Percentiles rank a stretch among this genome's conserved stretches.
Conservation (phyloP, 2,113 vertebrate genomes). For the Ursus arctos region DNA sequence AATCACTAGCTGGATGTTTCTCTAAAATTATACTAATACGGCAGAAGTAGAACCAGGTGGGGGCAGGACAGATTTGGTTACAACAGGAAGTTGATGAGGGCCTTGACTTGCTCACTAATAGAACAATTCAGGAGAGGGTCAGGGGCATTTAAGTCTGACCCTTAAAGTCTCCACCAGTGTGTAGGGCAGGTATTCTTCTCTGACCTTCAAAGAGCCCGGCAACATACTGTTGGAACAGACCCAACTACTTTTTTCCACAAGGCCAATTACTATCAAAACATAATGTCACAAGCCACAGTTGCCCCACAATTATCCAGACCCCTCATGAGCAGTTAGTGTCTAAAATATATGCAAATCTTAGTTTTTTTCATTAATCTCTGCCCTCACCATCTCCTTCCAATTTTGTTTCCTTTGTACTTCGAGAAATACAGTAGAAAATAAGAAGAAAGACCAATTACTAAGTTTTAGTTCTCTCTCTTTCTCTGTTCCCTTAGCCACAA, state of each 20-base stretch:
- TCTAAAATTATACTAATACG: neutral
- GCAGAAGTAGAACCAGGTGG: neutral
- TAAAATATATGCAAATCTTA: neutral
- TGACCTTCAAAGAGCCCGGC: neutral
- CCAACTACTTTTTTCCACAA: neutral
- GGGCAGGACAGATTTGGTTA: neutral
- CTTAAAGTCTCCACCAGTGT: neutral
- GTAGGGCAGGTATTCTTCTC: neutral
- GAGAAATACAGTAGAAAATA: neutral
- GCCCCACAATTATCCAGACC: neutral
- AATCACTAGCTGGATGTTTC: neutral
- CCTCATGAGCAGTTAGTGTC: neutral
- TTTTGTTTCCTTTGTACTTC: slow-evolving; percentile 23
- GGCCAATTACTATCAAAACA: neutral
- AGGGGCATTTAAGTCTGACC: neutral
- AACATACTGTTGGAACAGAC: neutral
- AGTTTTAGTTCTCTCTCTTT: neutral
- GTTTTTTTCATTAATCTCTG: neutral
- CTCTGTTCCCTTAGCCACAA: neutral
- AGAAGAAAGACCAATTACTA: neutral
- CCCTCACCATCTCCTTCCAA: neutral
- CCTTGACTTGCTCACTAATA: neutral
- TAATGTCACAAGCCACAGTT: neutral
- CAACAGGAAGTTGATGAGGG: neutral
- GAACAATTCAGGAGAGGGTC: neutral